Evolutionary conservation across 2,888 invertebrate genomes (phyloP).

Genomic region (Nymphalis polychloros): DNA sequence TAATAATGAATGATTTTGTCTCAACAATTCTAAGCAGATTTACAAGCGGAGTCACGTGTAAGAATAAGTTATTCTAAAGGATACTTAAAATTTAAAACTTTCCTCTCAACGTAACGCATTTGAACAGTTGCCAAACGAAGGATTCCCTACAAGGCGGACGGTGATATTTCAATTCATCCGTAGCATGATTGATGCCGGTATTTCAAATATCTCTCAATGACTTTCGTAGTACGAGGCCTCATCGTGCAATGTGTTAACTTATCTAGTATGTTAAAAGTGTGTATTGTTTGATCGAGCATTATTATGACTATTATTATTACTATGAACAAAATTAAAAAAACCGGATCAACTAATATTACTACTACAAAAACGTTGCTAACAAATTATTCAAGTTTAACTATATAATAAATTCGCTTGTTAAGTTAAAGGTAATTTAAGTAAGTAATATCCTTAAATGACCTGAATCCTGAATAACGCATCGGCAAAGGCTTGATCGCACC

Average conservation of each 20-base stretch:
- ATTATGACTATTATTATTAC: no score
- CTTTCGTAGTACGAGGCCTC: slow-evolving; percentile 7
- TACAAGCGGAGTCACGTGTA: not conserved
- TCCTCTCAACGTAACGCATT: slow-evolving; percentile 11
- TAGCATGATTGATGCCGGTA: slow-evolving; percentile 32
- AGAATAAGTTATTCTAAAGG: not conserved
- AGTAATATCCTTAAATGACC: no score
- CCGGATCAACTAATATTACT: no score
- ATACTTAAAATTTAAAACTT: slow-evolving; percentile 2
- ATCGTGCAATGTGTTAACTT: not conserved
- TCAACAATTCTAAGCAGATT: not conserved
- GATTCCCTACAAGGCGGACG: slow-evolving; percentile 17
- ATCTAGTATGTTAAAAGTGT: not conserved
- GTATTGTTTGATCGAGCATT: no score
- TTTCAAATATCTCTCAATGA: slow-evolving; percentile 31
- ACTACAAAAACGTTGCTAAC: no score
- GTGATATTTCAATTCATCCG: slow-evolving; percentile 30
- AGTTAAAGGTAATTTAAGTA: no score
- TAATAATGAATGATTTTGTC: no score
- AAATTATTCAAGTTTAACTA: no score
- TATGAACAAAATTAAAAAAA: no score
- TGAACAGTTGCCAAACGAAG: slow-evolving; percentile 25
- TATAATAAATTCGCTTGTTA: no score
- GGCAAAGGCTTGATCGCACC: no score
- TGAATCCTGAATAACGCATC: no score